Base-by-base conservation (phyloP, 2,797 vertebrate species). In the Sorex maritimensis region DNA sequence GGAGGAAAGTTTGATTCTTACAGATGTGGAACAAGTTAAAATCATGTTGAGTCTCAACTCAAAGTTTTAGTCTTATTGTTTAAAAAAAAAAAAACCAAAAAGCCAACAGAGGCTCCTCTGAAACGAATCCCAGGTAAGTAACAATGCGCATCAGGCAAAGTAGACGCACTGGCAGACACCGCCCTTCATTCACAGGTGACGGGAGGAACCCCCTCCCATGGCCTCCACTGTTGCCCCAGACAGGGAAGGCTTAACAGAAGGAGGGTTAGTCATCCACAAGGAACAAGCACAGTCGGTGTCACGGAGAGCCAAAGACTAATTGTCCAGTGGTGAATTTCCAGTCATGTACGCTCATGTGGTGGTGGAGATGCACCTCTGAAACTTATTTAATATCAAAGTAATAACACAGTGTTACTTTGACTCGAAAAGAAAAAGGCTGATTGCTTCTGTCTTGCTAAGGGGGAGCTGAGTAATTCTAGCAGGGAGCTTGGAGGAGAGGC, bases 31-130 rank as follows among this genome's bases (percentile, higher is more conserved):
- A 49, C 28, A 63, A 44, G 12, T 44, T 78, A 73, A 86, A 77
- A 72, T 63, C 6, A 49, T 75, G 38, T 38, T 81, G 71, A 93
- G 75, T 46, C 80, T 77, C 14, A 81, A 26, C 65, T 88, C 69
- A 72, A 86, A 85, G 28, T 82, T 90, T 94, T 87, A 52, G 68
- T 82, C 23, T 77, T 80, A 55, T 44, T 81, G 65, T 91, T 89
- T 78, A 30, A 24, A 71, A 83, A 46, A 46, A n/a, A n/a, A 34
- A 34, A 34, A 34, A 34, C 34, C 34, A 34, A 34, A 34, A 34
- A 34, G 52, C 67, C 80, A 65, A 24, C 19, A 23, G 55, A 85
- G 34, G 0, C 30, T 49, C 8, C 28, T 83, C 26, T 67, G 41
- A 74, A 87, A 73, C 28, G 72, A 83, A 73, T 71, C 78, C 81